Evolutionary conservation across 2,797 vertebrate species (phyloP), one percentile per base, ranked within the genome.

Genomic region (Coreius guichenoti): DNA sequence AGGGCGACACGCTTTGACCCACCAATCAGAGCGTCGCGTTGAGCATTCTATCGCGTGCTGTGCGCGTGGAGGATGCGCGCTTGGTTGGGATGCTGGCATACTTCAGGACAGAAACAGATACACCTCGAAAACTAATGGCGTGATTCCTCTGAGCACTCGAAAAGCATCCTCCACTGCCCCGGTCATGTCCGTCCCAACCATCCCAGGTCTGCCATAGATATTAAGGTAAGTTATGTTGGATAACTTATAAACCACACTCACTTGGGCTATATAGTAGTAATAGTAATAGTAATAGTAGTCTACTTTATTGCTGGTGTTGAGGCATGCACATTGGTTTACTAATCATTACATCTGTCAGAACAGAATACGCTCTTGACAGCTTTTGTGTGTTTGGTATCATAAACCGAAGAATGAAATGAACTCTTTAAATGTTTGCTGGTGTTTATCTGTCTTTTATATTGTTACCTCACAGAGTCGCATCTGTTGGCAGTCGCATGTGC

Each of bases 191-290:
- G 63, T 63, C 36, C 13, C 72, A 3, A 29, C 14, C 21, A 36
- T 56, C 63, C 9, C 39, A 33, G 49, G 14, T 76, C 82, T 67
- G 31, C 45, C 8, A 29, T 85, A 81, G 16, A 82, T 8, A 29
- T 39, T 49, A 49, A 85, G 86, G 86, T 87, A 81, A 87, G 86
- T 87, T 80, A 4, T 65, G 78, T 49, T 67, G 21, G 49, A 49
- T 49, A 33, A 33, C 47, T 36, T 68, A 31, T 49, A n/a, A 67
- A 68, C 3, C 26, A 67, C 43, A 49, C 45, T 51, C 19, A 14
- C 29, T 21, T 17, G 51, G 47, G 12, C 49, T n/a, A n/a, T n/a
- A n/a, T n/a, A n/a, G n/a, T n/a, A n/a, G n/a, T n/a, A n/a, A n/a
- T n/a, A n/a, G n/a, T n/a, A n/a, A n/a, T n/a, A n/a, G n/a, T 36